Evolutionary conservation across 2,888 invertebrate genomes (phyloP).

Genomic region (Apamea crenata): DNA sequence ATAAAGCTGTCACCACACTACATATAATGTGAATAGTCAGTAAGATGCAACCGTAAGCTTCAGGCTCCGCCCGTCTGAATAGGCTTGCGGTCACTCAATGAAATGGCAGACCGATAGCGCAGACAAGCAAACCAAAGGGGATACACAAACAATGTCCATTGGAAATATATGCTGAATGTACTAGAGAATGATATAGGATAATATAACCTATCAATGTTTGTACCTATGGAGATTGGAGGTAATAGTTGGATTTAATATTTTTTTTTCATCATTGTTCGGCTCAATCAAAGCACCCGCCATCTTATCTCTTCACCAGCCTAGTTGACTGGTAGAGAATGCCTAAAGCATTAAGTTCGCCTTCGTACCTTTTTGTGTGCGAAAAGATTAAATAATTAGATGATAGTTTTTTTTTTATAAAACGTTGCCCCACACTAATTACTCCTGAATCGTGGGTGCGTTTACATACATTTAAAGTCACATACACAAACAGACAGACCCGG

Average conservation of each 20-base stretch:
- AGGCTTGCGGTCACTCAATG: constrained; percentile 58
- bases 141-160: constrained; percentile 47
- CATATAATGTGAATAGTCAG: constrained; percentile 20
- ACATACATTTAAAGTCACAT: too few species aligned
- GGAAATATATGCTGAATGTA: constrained; percentile 10
- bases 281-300: too few species aligned
- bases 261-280: too few species aligned
- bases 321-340: too few species aligned
- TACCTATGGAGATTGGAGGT: not conserved
- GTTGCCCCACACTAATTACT: too few species aligned
- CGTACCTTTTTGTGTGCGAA: too few species aligned
- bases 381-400: too few species aligned
- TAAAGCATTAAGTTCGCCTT: too few species aligned
- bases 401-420: too few species aligned
- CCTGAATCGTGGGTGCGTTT: too few species aligned
- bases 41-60: constrained; percentile 49
- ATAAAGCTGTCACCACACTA: constrained; percentile 22
- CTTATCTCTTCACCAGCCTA: too few species aligned
- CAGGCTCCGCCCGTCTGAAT: constrained; percentile 31
- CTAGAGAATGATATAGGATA: not conserved
- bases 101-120: constrained; percentile 53
- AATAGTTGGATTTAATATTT: not conserved
- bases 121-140: constrained; percentile 38
- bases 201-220: not conserved
- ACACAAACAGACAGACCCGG: too few species aligned